Evolutionary conservation across 1,140 invertebrate species (phyloP).

Genomic region (Drosophila saltans): DNA sequence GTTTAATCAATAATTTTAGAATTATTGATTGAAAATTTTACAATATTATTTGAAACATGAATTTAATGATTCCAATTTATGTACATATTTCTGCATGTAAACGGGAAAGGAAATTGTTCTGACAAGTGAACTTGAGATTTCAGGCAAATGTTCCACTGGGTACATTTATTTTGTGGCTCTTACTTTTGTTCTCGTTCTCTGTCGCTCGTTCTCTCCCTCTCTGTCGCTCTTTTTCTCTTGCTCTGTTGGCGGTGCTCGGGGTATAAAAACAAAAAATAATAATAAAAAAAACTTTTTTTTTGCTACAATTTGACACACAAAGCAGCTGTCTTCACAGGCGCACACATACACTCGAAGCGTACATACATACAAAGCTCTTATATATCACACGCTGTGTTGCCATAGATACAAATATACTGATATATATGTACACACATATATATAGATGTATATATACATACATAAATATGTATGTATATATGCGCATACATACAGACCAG

Average conservation of each 20-base stretch:
- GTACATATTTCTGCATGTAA: no score
- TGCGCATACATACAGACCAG: not conserved
- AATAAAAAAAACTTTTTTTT: constrained; percentile 38
- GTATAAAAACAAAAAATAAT: constrained; percentile 37
- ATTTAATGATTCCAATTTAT: no score
- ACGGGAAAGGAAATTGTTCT: no score
- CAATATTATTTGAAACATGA: no score
- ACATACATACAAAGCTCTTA: constrained; percentile 33
- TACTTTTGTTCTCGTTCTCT: constrained; percentile 24
- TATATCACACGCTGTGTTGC: constrained; percentile 71
- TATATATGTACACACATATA: constrained; percentile 27
- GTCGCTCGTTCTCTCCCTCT: constrained; percentile 7
- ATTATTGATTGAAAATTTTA: no score
- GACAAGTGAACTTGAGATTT: not conserved
- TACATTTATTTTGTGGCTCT: constrained; percentile 9
- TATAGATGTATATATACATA: constrained; percentile 3
- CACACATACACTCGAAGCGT: constrained; percentile 21
- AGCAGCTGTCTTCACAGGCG: constrained; percentile 61
- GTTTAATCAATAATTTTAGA: no score
- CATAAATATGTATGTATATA: constrained; percentile 29
- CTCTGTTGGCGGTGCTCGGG: constrained; percentile 16
- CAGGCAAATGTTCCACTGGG: constrained; percentile 37
- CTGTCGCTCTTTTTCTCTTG: constrained; percentile 31
- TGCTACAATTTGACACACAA: constrained; percentile 65
- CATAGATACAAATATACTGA: constrained; percentile 58